Evolutionary conservation across 1,140 invertebrate genomes (phyloP), one percentile per base, ranked within the genome.

Genomic region (Sesamia nonagrioides): DNA sequence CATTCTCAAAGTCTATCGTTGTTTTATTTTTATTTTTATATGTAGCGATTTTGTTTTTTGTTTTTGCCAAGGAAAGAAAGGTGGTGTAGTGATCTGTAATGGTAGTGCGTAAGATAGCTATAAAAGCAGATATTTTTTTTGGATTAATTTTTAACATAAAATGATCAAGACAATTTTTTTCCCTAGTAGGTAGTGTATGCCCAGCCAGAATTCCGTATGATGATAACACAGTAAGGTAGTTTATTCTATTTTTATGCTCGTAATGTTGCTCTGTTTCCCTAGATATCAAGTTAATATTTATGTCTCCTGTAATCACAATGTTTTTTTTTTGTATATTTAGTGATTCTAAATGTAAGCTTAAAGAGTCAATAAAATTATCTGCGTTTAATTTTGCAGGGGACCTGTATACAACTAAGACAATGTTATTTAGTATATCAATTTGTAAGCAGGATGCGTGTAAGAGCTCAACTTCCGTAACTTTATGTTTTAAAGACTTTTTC

Each of bases 61-160:
- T 33, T 61, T 74, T 77, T 13, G 75, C n/a, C 40, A 77, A 56
- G 21, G 69, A 35, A 11, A 78, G 17, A 54, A 81, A 77, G 35
- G 60, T 78, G 8, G 71, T 81, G 17, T 18, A 18, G 52, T 54
- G 52, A 17, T n/a, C n/a, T n/a, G n/a, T n/a, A n/a, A n/a, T n/a
- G n/a, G n/a, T 69, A 11, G 80, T 82, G n/a, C 52, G 21, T 17
- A 82, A 18, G 6, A 82, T 63, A 45, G 77, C 77, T 21, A 82
- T 76, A 45, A 71, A 78, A 37, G 77, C 74, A 8, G 78, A 69
- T 1, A 27, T 13, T 9, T 37, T 54, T 48, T 71, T 71, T 13
- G 58, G 68, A 13, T 81, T 78, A 54, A 82, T 78, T 63, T 69
- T 82, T n/a, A 82, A 21, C 71, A 82, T 78, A n/a, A 75, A 75